These are phyloP conservation scores for Drosophila kuntzei DNA, from an alignment of 2,888 invertebrate genomes.

Conservation along the genomic window DNA sequence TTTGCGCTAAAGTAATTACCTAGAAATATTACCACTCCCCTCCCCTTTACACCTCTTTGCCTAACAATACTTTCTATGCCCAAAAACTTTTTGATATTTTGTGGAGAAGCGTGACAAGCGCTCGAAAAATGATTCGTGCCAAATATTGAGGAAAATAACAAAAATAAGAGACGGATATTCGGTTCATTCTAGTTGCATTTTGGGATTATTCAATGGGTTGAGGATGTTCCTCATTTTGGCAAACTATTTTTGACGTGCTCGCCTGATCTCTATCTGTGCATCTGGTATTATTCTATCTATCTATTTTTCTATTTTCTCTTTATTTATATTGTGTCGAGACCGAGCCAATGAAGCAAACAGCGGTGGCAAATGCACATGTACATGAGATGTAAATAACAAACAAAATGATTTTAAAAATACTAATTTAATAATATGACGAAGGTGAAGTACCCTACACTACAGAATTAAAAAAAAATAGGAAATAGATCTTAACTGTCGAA, in stretches of 20 bases:
- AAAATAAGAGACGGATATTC: constrained; percentile 40
- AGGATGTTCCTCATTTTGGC: constrained; percentile 41
- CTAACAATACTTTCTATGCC: constrained; percentile 8
- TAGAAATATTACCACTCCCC: background rate
- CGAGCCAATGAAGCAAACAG: constrained; percentile 41
- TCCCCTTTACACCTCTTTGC: background rate
- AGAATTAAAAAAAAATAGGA: background rate
- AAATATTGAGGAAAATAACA: constrained; percentile 42
- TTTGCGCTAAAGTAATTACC: constrained; percentile 34
- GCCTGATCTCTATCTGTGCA: constrained; percentile 47
- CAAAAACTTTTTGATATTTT: constrained; percentile 14
- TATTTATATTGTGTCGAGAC: constrained; percentile 29
- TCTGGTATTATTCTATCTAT: constrained; percentile 16
- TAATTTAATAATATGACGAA: background rate
- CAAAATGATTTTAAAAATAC: constrained; percentile 27
- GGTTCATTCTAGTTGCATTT: constrained; percentile 11
- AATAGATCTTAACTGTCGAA: background rate
- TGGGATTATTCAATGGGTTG: constrained; percentile 10
- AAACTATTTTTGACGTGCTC: constrained; percentile 69
- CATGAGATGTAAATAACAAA: constrained; percentile 39
- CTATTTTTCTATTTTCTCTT: constrained; percentile 15
- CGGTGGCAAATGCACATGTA: constrained; percentile 28
- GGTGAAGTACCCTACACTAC: constrained; percentile 17
- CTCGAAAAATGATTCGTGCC: constrained; percentile 43
- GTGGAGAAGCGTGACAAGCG: constrained; percentile 45